Base-by-base conservation (phyloP, 2,113 vertebrate species). In the Pyrgilauda ruficollis region DNA sequence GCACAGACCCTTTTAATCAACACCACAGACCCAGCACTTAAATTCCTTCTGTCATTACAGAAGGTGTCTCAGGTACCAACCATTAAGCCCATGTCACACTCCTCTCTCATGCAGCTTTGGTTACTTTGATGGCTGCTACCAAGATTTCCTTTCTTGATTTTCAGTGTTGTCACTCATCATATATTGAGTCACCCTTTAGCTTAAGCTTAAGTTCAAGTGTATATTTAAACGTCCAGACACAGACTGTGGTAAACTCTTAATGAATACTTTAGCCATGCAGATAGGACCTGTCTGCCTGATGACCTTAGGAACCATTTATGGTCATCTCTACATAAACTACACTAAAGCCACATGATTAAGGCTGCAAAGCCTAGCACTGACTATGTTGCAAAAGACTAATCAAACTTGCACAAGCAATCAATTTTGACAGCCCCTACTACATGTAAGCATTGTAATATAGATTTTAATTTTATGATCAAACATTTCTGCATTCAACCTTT, bases 91-190 rank as follows among this genome's bases (percentile, higher is more conserved):
- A 7, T 27, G 53, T 76, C 3, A 0, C 2, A 3, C 22, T 30
- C 16, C 6, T 84, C 13, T 62, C 24, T 59, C 27, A 52, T 1
- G 2, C 59, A 68, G 19, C n/a, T 92, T n/a, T 39, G 7, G 17
- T 75, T 82, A 21, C 39, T 85, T 37, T 39, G 23, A 44, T 12
- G 4, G 30, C 33, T 52, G 10, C 35, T 59, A 39, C 47, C 11
- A 47, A 75, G 27, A 30, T 50, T 63, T 79, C 44, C 70, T 75
- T 90, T 43, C 74, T 76, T 56, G 11, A 56, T 86, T 92, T 94
- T 58, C 50, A 74, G 0, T 16, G 14, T 18, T 62, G 28, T 33
- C 66, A 12, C 26, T 61, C 59, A 35, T 15, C n/a, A 66, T 35
- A 52, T 37, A 69, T 1, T 56, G 55, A 39, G 15, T 52, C 18